These are phyloP conservation scores for Dendroctonus ponderosae DNA, from an alignment of 1,140 invertebrate genomes.

Conservation along the genomic window DNA sequence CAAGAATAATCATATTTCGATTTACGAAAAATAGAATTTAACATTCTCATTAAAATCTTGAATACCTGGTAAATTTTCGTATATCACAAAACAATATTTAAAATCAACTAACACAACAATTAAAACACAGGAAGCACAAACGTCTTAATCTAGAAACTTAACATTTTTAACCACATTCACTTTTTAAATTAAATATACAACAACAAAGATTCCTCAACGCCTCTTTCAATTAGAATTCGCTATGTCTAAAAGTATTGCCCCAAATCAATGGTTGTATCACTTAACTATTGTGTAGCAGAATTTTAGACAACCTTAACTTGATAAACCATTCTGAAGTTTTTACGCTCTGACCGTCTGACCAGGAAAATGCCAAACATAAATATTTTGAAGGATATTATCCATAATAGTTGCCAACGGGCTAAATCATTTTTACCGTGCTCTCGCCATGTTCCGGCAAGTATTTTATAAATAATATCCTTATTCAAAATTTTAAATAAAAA, in stretches of 20 bases:
- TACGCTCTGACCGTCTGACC: not conserved
- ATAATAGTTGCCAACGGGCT: constrained; percentile 5
- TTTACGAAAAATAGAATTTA: no score
- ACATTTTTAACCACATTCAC: constrained; percentile 1
- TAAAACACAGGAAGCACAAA: constrained; percentile 46
- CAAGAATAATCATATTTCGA: no score
- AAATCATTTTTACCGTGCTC: constrained; percentile 28
- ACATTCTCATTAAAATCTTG: no score
- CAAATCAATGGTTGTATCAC: constrained; percentile 31
- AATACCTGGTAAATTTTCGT: no score
- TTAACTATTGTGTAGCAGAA: constrained; percentile 15
- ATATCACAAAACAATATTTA: no score
- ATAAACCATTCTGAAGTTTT: not conserved
- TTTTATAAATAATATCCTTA: not conserved
- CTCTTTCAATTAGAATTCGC: constrained; percentile 10
- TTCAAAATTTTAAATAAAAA: constrained; percentile 10
- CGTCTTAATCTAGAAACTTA: constrained; percentile 39
- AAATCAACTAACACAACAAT: constrained; percentile 1
- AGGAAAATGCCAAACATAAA: not conserved
- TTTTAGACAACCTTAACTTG: not conserved
- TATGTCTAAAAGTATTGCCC: constrained; percentile 40
- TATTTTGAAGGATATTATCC: not conserved
- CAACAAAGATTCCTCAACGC: constrained; percentile 21
- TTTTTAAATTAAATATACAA: constrained; percentile 32
- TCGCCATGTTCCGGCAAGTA: constrained; percentile 5